Conservation (phyloP, 2,888 invertebrate species). For the Dynastes tityus region DNA sequence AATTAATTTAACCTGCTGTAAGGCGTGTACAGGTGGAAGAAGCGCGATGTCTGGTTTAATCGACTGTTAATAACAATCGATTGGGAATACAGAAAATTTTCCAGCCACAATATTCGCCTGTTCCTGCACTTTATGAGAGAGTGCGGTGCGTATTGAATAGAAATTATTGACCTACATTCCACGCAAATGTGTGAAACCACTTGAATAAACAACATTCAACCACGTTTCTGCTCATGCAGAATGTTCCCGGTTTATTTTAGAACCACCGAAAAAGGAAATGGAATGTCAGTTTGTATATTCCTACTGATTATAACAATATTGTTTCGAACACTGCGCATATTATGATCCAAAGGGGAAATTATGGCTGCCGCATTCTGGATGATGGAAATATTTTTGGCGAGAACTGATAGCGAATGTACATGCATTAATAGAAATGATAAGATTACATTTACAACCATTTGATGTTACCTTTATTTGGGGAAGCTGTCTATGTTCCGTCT, state of each 20-base stretch:
- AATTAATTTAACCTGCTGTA: slow-evolving; percentile 15
- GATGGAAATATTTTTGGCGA: no score
- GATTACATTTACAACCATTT: no score
- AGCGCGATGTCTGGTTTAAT: slow-evolving; percentile 18
- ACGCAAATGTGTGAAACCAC: slow-evolving; percentile 42
- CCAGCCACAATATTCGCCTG: slow-evolving; percentile 11
- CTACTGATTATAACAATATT: background rate
- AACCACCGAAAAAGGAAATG: background rate
- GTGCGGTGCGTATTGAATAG: slow-evolving; percentile 31
- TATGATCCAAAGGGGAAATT: no score
- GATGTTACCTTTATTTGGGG: no score
- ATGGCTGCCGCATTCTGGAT: no score
- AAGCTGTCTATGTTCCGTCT: no score
- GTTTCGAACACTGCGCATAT: background rate
- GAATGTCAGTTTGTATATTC: background rate
- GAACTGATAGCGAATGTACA: no score
- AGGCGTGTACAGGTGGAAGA: slow-evolving; percentile 26
- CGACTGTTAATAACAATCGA: slow-evolving; percentile 24
- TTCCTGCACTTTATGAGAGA: slow-evolving; percentile 28
- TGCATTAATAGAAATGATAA: no score
- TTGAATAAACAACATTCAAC: slow-evolving; percentile 44
- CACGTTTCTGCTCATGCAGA: slow-evolving; percentile 21
- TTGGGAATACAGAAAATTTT: slow-evolving; percentile 29
- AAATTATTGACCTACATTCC: slow-evolving; percentile 45
- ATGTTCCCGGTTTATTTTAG: slow-evolving; percentile 9